Conservation (phyloP, 1,140 invertebrate species). For the Cotesia vestalis region DNA sequence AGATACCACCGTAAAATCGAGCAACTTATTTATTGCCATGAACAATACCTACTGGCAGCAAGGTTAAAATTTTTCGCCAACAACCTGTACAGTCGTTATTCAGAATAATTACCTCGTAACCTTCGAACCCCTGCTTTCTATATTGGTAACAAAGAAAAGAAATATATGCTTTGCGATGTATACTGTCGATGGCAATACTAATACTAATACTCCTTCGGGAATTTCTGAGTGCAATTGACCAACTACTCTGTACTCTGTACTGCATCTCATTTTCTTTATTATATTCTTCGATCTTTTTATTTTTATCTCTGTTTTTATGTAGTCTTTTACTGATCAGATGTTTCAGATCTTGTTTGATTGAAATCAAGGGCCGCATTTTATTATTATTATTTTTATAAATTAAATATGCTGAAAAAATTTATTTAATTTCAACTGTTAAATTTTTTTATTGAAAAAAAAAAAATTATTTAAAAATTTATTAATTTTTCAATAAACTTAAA, state of each 20-base stretch:
- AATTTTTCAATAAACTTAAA: too few species aligned
- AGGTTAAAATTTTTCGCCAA: constrained; percentile 28
- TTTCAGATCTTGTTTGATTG: background rate
- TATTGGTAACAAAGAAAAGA: constrained; percentile 48
- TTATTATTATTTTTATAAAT: too few species aligned
- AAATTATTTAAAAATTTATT: too few species aligned
- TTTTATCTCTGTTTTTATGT: background rate
- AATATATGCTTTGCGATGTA: too few species aligned
- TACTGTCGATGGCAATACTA: too few species aligned
- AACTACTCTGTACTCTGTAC: constrained; percentile 15
- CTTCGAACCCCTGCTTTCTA: constrained; percentile 46
- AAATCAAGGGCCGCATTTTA: too few species aligned
- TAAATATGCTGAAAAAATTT: background rate
- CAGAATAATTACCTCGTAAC: constrained; percentile 50
- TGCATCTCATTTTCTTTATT: constrained; percentile 20
- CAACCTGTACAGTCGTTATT: constrained; percentile 44
- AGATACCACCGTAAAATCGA: background rate
- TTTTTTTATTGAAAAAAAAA: too few species aligned
- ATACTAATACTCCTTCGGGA: background rate
- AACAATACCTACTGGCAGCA: constrained; percentile 8
- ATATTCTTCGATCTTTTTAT: background rate
- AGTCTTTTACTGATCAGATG: constrained; percentile 6
- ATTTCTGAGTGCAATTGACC: constrained; percentile 17
- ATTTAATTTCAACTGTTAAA: background rate
- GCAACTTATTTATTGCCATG: background rate